phyloP scores from a whole-genome alignment of 2,797 vertebrate species.

The Rhadinocentrus ornatus region DNA sequence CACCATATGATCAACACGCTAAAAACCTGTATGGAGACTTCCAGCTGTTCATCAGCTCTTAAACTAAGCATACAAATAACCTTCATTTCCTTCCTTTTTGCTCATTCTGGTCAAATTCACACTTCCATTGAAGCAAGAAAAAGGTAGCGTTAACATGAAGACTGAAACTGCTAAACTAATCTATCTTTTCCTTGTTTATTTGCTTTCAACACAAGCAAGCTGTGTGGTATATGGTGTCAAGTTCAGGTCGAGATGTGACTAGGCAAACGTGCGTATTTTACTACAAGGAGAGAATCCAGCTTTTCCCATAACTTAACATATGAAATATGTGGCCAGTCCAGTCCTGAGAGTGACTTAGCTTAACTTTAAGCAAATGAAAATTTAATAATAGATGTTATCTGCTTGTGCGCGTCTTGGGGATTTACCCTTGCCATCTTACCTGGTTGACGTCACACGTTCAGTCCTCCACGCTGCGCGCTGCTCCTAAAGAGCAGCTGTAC shows the following conservation, averaged over 20 bases:
- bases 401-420: constrained; percentile 15
- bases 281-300: too few species aligned
- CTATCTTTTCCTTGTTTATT: constrained; percentile 8
- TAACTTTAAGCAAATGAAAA: neutral
- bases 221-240: neutral
- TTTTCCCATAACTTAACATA: neutral
- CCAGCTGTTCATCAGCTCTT: constrained; percentile 8
- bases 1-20: constrained; percentile 49
- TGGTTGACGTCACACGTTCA: constrained; percentile 74
- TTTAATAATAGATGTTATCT: rapidly evolving
- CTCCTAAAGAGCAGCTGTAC: constrained; percentile 7
- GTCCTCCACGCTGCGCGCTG: constrained; percentile 15
- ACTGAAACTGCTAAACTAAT: neutral
- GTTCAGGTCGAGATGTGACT: neutral
- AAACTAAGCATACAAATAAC: constrained; percentile 7
- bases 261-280: neutral
- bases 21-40: constrained; percentile 36
- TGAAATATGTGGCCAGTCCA: constrained; percentile 8
- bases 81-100: constrained; percentile 15
- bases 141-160: neutral
- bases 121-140: neutral
- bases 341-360: neutral
- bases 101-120: constrained; percentile 9
- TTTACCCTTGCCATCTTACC: too few species aligned
- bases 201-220: neutral